Base-by-base conservation (phyloP, 2,888 invertebrate genomes). In the Lathronympha strigana region DNA sequence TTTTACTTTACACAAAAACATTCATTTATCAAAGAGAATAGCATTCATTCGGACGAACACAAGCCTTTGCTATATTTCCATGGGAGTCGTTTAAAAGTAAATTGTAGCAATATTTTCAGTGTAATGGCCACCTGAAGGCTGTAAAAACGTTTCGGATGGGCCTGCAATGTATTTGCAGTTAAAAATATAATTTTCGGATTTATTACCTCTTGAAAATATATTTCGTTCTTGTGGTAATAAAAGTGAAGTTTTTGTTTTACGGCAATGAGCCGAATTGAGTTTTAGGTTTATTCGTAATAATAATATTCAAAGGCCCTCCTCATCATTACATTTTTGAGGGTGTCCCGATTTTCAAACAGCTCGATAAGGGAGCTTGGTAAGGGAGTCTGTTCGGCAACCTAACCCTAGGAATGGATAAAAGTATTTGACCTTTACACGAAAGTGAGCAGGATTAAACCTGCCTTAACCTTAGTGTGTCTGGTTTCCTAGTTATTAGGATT, bases 121-220 rank as follows among this genome's bases (percentile, higher is more conserved):
- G 68, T 77, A 79, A 81, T 78, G 73, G 77, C 66, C 68, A 69
- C 72, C 74, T 79, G 72, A 73, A 82, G 81, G 80, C 78, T 81
- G 82, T 63, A 72, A 72, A 69, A 45, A 57, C 60, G 58, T 57
- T 66, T 66, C 31, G 47, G 61, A 61, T 47, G 66, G 47, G 47
- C 61, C 61, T 60, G 66, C 66, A 23, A 66, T 66, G 66, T 60
- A 54, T 61, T 66, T 54, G 66, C 66, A 60, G 66, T 66, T 61
- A 66, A 66, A 66, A 66, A 66, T 66, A 54, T 66, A 66, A 66
- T 66, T 66, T 53, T 28, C 19, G 60, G 23, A 66, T 66, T 66
- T 66, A 66, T 66, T 19, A 61, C 43, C 66, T 38, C 66, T 66
- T 61, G 66, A 19, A 54, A 66, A 61, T 54, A 54, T 54, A 61